Evolutionary conservation across 2,888 invertebrate species (phyloP).

Genomic region (Ormyrus pomaceus): DNA sequence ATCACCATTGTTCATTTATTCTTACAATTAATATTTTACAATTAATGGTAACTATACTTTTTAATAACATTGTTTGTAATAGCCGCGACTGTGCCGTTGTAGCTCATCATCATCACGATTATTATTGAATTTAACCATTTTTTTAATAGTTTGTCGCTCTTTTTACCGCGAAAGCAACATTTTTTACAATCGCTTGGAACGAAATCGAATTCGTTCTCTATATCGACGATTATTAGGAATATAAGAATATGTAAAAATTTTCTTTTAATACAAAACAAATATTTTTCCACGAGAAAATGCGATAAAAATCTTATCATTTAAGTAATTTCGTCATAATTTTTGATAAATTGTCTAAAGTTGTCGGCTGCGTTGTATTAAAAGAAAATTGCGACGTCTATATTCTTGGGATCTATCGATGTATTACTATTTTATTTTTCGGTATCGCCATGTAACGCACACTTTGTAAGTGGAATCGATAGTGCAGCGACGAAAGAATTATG

Average conservation of each 20-base stretch:
- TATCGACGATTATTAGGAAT: slow-evolving; percentile 11
- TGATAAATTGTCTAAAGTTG: background rate
- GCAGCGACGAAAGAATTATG: slow-evolving; percentile 61
- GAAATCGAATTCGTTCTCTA: background rate
- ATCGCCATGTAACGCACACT: slow-evolving; percentile 46
- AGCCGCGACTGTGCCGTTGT: slow-evolving; percentile 13
- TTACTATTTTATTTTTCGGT: slow-evolving; percentile 39
- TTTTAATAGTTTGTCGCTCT: slow-evolving; percentile 27
- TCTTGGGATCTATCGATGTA: background rate
- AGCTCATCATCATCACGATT: slow-evolving; percentile 16
- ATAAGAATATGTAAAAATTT: background rate
- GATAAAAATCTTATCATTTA: no score
- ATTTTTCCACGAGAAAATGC: background rate
- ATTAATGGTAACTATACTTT: slow-evolving; percentile 50
- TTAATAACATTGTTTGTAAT: slow-evolving; percentile 20
- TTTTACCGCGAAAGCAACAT: slow-evolving; percentile 4
- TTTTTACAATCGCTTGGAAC: slow-evolving; percentile 1
- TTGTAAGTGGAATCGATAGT: slow-evolving; percentile 68
- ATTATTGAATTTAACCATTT: slow-evolving; percentile 35
- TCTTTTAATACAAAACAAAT: background rate
- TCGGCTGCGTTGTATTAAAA: background rate
- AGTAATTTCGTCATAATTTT: background rate
- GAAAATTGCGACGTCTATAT: background rate
- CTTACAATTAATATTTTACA: slow-evolving; percentile 50
- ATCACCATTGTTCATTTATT: slow-evolving; percentile 52